Evolutionary conservation across 2,113 vertebrate species (phyloP).

Genomic region (Myotis lucifugus): DNA sequence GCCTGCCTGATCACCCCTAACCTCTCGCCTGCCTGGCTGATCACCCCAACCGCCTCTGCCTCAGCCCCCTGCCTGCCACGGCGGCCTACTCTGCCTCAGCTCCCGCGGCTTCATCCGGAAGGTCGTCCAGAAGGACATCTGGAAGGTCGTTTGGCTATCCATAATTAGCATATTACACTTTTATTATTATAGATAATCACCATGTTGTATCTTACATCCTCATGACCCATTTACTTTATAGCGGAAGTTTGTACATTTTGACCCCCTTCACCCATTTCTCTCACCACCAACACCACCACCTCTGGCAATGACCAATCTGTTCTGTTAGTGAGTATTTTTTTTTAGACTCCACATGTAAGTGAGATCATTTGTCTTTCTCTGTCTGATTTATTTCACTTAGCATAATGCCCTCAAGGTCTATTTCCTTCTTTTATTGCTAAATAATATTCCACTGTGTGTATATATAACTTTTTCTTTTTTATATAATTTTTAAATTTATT

Average conservation of each 20-base stretch:
- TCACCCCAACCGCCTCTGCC: too few species aligned
- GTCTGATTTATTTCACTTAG: neutral
- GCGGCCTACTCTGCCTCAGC: too few species aligned
- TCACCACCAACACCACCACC: neutral
- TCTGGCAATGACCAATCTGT: neutral
- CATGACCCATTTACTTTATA: neutral
- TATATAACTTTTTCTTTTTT: neutral
- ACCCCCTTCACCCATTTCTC: neutral
- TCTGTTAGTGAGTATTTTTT: neutral
- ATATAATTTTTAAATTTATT: too few species aligned
- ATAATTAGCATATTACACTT: too few species aligned
- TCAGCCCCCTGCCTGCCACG: too few species aligned
- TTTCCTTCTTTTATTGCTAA: neutral
- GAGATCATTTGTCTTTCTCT: neutral
- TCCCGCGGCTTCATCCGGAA: too few species aligned
- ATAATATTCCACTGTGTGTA: neutral
- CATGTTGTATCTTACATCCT: neutral
- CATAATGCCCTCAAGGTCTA: neutral
- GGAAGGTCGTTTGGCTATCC: too few species aligned
- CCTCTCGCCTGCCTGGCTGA: too few species aligned
- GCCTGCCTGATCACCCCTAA: too few species aligned
- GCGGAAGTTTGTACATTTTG: neutral
- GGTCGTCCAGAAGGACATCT: too few species aligned
- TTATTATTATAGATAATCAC: neutral
- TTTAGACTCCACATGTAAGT: neutral